Evolutionary conservation across 2,113 vertebrate genomes (phyloP), one percentile per base, ranked within the genome.

Genomic region (Psammodynastes pulverulentus): DNA sequence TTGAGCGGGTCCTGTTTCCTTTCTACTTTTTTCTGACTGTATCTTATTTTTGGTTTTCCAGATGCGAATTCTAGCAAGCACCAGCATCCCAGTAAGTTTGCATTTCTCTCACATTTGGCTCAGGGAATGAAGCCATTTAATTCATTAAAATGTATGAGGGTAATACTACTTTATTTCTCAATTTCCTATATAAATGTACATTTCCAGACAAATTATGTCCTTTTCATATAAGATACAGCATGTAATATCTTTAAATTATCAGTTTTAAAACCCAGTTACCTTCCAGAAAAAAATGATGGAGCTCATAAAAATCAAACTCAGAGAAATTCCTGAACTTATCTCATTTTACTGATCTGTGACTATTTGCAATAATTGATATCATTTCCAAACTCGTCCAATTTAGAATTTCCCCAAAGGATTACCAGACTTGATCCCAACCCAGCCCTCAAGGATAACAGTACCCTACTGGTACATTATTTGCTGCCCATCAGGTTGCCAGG

Each of bases 51-150:
- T 94, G 3, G 1, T 3, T 58, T 95, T 95, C 67, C 87, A 98
- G 97, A 97, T 97, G 97, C 96, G 84, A 52, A 56, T 97, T 93
- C 93, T 97, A 95, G 72, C 95, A 92, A 96, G 93, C 46, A 96
- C 93, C 43, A 94, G 0, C 21, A 3, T 97, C 86, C 94, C 96
- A 51, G 97, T 98, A 96, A 97, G 97, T 97, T 87, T 4, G 87
- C 29, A 79, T 88, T 45, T 56, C 43, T 91, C 29, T 5, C 89
- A 43, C 34, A 79, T 79, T 79, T 79, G 34, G 17, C 21, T 79
- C 34, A 79, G 72, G 17, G 43, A 79, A 79, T 9, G 34, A 43
- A 79, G 17, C 72, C 34, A 43, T 21, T 79, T 79, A 79, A 21
- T 79, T 79, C 72, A 79, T 79, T 43, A 79, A 5, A 58, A 5